Evolutionary conservation across 2,113 vertebrate species (phyloP).

Genomic region (Aptenodytes forsteri): DNA sequence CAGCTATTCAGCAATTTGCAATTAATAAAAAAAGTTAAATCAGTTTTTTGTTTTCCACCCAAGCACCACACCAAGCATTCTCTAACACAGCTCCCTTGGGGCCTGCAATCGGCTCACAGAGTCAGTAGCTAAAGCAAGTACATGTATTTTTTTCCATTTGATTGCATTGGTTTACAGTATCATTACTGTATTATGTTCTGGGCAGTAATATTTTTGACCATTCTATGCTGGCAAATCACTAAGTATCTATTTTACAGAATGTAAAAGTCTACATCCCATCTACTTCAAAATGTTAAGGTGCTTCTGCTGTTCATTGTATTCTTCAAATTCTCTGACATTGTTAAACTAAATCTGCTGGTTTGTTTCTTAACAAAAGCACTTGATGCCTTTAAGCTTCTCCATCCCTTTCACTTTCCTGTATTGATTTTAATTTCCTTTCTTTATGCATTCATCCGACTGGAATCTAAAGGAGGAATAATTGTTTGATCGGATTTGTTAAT

Average conservation of each 20-base stretch:
- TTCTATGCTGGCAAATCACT: not conserved
- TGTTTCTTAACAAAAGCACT: not conserved
- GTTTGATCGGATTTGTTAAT: not conserved
- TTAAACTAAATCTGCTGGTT: not conserved
- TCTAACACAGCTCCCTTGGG: not conserved
- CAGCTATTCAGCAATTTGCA: not conserved
- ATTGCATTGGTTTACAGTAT: not conserved
- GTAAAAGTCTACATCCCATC: not conserved
- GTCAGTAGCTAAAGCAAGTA: not conserved
- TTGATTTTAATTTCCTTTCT: not conserved
- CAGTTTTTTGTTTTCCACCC: not conserved
- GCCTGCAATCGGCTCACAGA: not conserved
- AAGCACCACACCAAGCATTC: not conserved
- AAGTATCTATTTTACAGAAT: not conserved
- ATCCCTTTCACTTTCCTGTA: not conserved
- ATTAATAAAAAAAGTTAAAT: not conserved
- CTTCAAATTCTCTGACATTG: not conserved
- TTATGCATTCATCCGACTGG: not conserved
- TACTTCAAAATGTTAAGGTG: not conserved
- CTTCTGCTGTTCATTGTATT: not conserved
- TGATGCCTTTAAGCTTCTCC: not conserved
- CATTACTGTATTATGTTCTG: not conserved
- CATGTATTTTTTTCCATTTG: not conserved
- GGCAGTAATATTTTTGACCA: not conserved
- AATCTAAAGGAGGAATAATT: not conserved